Base-by-base conservation (phyloP, 2,888 invertebrate species). In the Leistus spinibarbis region DNA sequence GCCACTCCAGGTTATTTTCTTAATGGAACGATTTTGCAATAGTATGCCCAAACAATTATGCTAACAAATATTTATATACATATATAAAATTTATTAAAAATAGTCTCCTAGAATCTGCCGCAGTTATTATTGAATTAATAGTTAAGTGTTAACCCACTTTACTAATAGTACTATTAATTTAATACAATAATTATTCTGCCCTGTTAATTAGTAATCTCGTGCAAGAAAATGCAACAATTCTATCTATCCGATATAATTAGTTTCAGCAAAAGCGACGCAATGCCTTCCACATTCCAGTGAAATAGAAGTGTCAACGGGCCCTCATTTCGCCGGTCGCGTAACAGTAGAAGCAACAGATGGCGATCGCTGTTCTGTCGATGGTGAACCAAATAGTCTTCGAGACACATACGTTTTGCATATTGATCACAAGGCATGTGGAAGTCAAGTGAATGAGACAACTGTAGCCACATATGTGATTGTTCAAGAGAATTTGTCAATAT, bases 391-490 rank as follows among this genome's bases (percentile, higher is more conserved):
- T 79, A 93, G 92, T 83, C 88, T 91, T 0, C 89, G 90, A 79
- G 93, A 93, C 79, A 91, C 90, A 0, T 95, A 95, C 85, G 91
- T 91, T 0, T 87, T 95, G 81, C 86, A 92, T 76, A 93, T 94
- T 78, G 90, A 92, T 82, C 93, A 94, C 81, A 89, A 90, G 67
- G 89, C 89, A 79, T 94, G 94, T 81, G 93, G 83, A 9, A 83
- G 83, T 76, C 81, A 81, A 77, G 91, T 93, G 24, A 93, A 94
- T 80, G 92, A 92, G 65, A 93, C 93, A 20, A 92, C 93, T 0
- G 94, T 94, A 22, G 93, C 94, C 57, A 94, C 93, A 0, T 94
- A 93, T 82, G 93, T 95, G 24, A 89, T 94, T 40, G 95, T 95
- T 4, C 94, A 94, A 83, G 95, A 95, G 84, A 94, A 93, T 85